phyloP scores from a whole-genome alignment of 2,113 vertebrate genomes.

The Physeter macrocephalus region DNA sequence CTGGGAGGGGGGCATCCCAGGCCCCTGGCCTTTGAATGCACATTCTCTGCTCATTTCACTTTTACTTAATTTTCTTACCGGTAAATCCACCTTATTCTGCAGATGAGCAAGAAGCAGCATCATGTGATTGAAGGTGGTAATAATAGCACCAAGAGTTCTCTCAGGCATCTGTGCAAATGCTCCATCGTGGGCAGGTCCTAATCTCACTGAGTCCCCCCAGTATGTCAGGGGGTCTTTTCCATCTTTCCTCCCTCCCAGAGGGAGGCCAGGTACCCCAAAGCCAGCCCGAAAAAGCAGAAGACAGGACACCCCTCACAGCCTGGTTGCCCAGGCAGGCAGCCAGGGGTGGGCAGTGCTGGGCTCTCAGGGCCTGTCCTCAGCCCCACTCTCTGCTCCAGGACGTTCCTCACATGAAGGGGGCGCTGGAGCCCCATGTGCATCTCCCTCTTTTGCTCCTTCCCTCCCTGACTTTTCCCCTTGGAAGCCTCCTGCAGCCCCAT shows the following conservation, averaged over 20 bases:
- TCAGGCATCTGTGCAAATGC: accelerated
- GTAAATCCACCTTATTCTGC: background rate
- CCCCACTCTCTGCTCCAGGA: background rate
- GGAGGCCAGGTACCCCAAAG: background rate
- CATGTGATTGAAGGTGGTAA: background rate
- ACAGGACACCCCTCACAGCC: background rate
- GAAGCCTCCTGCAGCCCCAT: background rate
- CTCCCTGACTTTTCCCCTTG: background rate
- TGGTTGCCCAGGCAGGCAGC: background rate
- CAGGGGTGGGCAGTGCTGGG: accelerated
- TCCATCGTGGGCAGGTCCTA: accelerated
- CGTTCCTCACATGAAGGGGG: accelerated
- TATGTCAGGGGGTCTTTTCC: accelerated
- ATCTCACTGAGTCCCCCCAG: accelerated
- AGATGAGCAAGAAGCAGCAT: background rate
- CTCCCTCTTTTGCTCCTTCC: background rate
- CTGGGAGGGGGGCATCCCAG: background rate
- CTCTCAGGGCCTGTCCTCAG: background rate
- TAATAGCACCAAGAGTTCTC: accelerated
- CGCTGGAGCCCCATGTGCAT: accelerated
- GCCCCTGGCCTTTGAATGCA: background rate
- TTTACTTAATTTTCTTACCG: background rate
- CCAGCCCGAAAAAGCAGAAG: background rate
- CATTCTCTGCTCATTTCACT: background rate
- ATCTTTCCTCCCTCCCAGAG: background rate